These are phyloP conservation scores for Himalopsyche tibetana DNA, from an alignment of 2,888 invertebrate species.

Conservation along the genomic window DNA sequence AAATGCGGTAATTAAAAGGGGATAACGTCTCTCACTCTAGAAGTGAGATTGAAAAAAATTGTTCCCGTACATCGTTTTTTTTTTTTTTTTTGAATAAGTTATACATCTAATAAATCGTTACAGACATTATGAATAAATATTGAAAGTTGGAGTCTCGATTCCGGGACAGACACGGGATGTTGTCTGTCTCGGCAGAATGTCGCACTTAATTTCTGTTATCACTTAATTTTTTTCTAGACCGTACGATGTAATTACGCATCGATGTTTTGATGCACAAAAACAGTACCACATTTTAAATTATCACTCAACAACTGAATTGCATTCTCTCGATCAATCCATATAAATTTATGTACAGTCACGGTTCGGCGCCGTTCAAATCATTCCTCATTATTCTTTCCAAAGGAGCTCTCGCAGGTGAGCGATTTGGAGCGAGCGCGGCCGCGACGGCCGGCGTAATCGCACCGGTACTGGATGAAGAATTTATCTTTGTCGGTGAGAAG, in stretches of 20 bases:
- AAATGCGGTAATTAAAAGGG: slow-evolving; percentile 35
- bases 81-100: neutral
- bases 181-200: neutral
- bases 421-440: slow-evolving; percentile 24
- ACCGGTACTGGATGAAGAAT: slow-evolving; percentile 61
- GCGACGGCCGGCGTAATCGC: slow-evolving; percentile 46
- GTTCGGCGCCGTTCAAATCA: neutral
- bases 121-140: slow-evolving; percentile 16
- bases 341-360: too few species aligned
- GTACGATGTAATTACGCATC: neutral
- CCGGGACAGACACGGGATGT: neutral
- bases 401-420: slow-evolving; percentile 44
- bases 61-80: slow-evolving; percentile 54
- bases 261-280: neutral
- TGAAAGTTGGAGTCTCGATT: slow-evolving; percentile 44
- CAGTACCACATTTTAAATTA: neutral
- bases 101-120: slow-evolving; percentile 3
- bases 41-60: slow-evolving; percentile 41
- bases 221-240: neutral
- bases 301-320: too few species aligned
- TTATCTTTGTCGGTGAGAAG: slow-evolving; percentile 59
- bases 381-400: slow-evolving; percentile 41
- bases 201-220: neutral
- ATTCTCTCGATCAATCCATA: neutral
- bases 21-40: slow-evolving; percentile 20